Percentiles rank a stretch among this genome's conserved stretches.
These are phyloP conservation scores for Strix aluco DNA, from an alignment of 2,113 vertebrate genomes.

Conservation along the genomic window DNA sequence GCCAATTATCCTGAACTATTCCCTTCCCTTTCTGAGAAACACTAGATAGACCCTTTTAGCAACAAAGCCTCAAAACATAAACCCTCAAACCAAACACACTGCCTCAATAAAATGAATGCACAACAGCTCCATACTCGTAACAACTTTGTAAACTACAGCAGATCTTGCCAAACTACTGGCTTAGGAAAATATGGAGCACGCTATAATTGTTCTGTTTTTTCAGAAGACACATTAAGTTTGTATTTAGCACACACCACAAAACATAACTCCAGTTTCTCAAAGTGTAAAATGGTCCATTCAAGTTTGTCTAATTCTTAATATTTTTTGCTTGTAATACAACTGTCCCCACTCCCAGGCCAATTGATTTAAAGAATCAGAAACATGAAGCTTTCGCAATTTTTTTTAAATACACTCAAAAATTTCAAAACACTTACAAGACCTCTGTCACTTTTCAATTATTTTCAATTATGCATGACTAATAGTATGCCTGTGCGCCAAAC, in stretches of 20 bases:
- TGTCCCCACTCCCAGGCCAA: too few relatives aligned
- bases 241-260: neutral
- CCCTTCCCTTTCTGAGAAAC: neutral
- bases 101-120: neutral
- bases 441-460: neutral
- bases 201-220: neutral
- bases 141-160: neutral
- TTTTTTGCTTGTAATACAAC: neutral
- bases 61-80: neutral
- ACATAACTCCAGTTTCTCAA: neutral
- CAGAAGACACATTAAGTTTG: neutral
- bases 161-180: neutral
- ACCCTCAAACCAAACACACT: neutral
- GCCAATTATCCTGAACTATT: neutral
- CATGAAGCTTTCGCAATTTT: neutral
- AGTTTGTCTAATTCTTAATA: neutral
- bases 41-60: neutral
- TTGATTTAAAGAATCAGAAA: neutral
- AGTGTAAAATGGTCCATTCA: neutral
- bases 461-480: neutral
- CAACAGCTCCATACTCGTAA: neutral
- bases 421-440: conserved; percentile 15
- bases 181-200: neutral
- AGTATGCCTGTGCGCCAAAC: neutral
- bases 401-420: neutral